Percentiles rank a stretch among this genome's conserved stretches.
These are phyloP conservation scores for Artemia franciscana DNA, from an alignment of 1,140 invertebrate species.

Conservation along the genomic window DNA sequence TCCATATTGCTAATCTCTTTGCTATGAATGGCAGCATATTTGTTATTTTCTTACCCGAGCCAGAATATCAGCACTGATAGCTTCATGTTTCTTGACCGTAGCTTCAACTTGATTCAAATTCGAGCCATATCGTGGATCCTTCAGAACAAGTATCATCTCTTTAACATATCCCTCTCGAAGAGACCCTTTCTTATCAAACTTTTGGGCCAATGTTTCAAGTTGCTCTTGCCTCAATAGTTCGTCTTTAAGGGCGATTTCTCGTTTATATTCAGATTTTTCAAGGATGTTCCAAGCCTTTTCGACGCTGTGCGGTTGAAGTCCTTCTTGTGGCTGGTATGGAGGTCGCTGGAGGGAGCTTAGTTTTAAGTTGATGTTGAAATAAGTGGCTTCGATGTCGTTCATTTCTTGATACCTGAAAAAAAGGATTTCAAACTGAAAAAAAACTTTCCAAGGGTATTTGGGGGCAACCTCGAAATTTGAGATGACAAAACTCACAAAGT, in stretches of 20 bases:
- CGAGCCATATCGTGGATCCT: constrained; percentile 70
- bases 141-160: constrained; percentile 91
- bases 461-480: too few relatives aligned
- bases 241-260: constrained; percentile 72
- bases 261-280: constrained; percentile 78
- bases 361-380: constrained; percentile 88
- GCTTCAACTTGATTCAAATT: constrained; percentile 84
- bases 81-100: constrained; percentile 93
- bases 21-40: too few relatives aligned
- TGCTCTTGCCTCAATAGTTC: constrained; percentile 79
- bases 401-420: constrained; percentile 62
- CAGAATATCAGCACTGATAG: constrained; percentile 87
- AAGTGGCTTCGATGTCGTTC: constrained; percentile 86
- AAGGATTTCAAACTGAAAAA: constrained; percentile 5
- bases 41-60: constrained; percentile 39
- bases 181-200: constrained; percentile 83
- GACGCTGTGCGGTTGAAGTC: constrained; percentile 64
- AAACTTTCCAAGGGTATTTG: neutral
- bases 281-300: constrained; percentile 76
- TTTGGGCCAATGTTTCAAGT: constrained; percentile 80
- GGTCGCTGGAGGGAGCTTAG: constrained; percentile 79
- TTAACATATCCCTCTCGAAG: constrained; percentile 80
- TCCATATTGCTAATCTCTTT: too few relatives aligned
- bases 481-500: too few relatives aligned
- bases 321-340: constrained; percentile 67